Evolutionary conservation across 1,140 invertebrate species (phyloP), one percentile per base, ranked within the genome.

Genomic region (Pinna nobilis): DNA sequence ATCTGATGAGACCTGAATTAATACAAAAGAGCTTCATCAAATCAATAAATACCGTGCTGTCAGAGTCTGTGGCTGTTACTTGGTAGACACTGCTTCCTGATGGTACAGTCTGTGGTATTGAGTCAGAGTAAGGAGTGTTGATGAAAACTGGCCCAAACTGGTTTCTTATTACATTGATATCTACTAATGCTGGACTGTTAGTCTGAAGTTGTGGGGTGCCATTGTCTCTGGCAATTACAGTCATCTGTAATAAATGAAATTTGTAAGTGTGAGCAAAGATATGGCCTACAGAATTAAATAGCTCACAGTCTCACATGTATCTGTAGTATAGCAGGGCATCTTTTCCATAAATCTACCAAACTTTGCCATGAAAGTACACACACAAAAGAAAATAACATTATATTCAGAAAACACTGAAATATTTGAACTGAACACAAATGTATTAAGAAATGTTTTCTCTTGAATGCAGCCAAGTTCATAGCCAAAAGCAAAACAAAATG

Each of bases 141-240:
- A 50, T 23, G 37, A 81, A 82, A n/a, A 65, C 39, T 25, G 92
- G 89, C 28, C 91, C 89, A 4, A 90, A 91, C 11, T 91, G 91
- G 3, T 96, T 93, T 81, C 96, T 95, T 50, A 94, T 35, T 9
- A 97, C 94, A 81, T 93, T 95, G 1, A 97, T 92, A 3, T 94
- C 94, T 0, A 97, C 91, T 2, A 94, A 51, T 18, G 51, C 30
- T 1, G 44, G 63, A 20, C 23, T 94, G 1, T 93, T 93, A 6
- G 70, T 70, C 23, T 74, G 71, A 37, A 39, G n/a, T 15, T 68
- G 51, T 1, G 37, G 20, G 28, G 70, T 64, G 1, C 72, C 67
- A 59, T 39, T 69, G 44, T 72, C 53, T 51, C 15, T 32, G 13
- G 44, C 71, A 79, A 55, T 66, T 66, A 78, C 83, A 76, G 39